Conservation (phyloP, 1,140 invertebrate species). For the Geopemphigus sp. region DNA sequence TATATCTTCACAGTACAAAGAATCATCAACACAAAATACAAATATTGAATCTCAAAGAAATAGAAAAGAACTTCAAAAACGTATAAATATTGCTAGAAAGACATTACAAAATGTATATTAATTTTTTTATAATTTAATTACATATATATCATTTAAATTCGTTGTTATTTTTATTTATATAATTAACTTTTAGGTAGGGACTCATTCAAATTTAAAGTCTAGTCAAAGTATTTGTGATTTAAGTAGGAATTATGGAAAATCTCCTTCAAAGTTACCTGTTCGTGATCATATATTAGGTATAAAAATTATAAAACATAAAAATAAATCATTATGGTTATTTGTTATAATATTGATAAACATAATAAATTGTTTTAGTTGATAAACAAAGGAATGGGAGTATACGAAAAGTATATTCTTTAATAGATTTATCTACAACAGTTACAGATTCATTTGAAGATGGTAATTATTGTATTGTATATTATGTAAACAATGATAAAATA, state of each 20-base stretch:
- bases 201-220: conserved; percentile 70
- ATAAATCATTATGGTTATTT: neutral
- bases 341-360: too few relatives aligned
- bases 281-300: conserved; percentile 38
- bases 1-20: conserved; percentile 57
- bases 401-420: conserved; percentile 34
- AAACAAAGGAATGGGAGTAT: neutral
- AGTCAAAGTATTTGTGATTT: conserved; percentile 80
- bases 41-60: conserved; percentile 68
- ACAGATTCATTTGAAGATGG: conserved; percentile 22
- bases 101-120: conserved; percentile 80
- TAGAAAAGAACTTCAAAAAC: conserved; percentile 76
- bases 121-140: conserved; percentile 23
- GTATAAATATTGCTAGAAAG: conserved; percentile 81
- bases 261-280: conserved; percentile 32
- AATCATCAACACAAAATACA: conserved; percentile 59
- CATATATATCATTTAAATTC: neutral
- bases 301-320: neutral
- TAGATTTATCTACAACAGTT: conserved; percentile 22
- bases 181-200: conserved; percentile 65
- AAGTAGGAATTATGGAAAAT: conserved; percentile 57
- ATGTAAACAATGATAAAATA: neutral
- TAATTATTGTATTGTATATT: neutral
- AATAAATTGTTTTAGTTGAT: conserved; percentile 12
- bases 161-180: neutral